A percentile compares a stretch with the other conserved stretches of the same genome.
phyloP scores from a whole-genome alignment of 2,113 vertebrate genomes.

The Pitta sordida region DNA sequence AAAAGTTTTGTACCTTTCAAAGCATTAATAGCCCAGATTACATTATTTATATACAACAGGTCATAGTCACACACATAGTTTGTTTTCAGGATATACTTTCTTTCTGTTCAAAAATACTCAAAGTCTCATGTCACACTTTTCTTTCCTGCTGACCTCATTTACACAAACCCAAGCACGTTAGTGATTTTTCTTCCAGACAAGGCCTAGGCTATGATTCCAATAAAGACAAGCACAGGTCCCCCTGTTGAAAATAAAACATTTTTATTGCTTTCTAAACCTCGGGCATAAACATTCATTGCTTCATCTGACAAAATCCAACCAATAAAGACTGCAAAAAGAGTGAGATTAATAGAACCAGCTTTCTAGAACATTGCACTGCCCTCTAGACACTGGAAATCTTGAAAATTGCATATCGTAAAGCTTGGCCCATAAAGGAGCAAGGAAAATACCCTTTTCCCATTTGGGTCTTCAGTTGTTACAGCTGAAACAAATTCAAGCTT shows the following conservation, averaged over 20 bases:
- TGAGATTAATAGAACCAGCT: constrained; percentile 21
- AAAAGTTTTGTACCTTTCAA: not conserved
- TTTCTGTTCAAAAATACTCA: not conserved
- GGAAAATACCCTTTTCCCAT: not conserved
- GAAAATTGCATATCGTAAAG: not conserved
- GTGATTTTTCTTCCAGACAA: constrained; percentile 42
- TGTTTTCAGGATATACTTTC: not conserved
- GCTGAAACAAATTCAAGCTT: not conserved
- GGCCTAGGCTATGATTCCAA: constrained; percentile 21
- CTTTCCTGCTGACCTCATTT: not conserved
- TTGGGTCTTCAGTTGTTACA: not conserved
- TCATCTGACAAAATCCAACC: constrained; percentile 8
- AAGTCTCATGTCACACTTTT: not conserved
- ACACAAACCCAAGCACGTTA: not conserved
- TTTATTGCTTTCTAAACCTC: constrained; percentile 57
- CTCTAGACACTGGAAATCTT: not conserved
- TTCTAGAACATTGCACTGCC: not conserved
- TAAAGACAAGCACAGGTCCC: constrained; percentile 32
- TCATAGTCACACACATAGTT: not conserved
- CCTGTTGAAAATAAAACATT: constrained; percentile 47
- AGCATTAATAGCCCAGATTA: not conserved
- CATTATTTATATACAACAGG: not conserved
- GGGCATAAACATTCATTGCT: constrained; percentile 34
- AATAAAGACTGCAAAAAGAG: constrained; percentile 21
- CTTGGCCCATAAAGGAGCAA: not conserved